Base-by-base conservation (phyloP, 2,888 invertebrate species). In the Chymomyza procnemis region DNA sequence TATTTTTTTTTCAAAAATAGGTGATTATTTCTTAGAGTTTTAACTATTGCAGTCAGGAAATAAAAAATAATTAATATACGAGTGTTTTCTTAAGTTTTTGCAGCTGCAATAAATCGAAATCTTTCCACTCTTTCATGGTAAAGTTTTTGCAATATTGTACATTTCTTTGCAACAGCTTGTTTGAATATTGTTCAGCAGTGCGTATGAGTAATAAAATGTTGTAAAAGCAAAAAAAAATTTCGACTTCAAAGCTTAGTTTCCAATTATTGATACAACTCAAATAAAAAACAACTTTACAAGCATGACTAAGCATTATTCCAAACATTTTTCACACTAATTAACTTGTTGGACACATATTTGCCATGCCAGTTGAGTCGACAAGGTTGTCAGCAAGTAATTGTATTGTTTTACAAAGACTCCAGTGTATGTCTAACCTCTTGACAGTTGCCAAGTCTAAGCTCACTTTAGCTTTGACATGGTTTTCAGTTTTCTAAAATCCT, bases 401-500 rank as follows among this genome's bases (percentile, higher is more conserved):
- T 79, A 79, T 78, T 78, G 84, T 64, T 71, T 76, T 71, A 69
- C 80, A 80, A 80, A 69, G 75, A 67, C 46, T 65, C 71, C 71
- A 73, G 67, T 56, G 55, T 34, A 50, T 69, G 72, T 79, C 71
- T 69, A 75, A 78, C 80, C 78, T 83, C 76, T 71, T 78, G 80
- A 76, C 72, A 82, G 72, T 76, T 78, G 66, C 34, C 69, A 65
- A 71, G 74, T 67, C 76, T 76, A 67, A 58, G 59, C 76, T 72
- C 58, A 58, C 61, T 21, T 58, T 21, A 19, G 61, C 61, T 55
- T 52, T 34, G 62, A 18, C 58, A 26, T 14, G 12, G 21, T 46
- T 46, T 62, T 61, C 73, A 84, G 61, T 76, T 72, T 72, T 19
- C 19, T 48, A 41, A 67, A 62, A 75, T 73, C 64, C 78, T 74